Evolutionary conservation across 2,113 vertebrate species (phyloP), one percentile per base, ranked within the genome.

Genomic region (Protomyctophum bolini): DNA sequence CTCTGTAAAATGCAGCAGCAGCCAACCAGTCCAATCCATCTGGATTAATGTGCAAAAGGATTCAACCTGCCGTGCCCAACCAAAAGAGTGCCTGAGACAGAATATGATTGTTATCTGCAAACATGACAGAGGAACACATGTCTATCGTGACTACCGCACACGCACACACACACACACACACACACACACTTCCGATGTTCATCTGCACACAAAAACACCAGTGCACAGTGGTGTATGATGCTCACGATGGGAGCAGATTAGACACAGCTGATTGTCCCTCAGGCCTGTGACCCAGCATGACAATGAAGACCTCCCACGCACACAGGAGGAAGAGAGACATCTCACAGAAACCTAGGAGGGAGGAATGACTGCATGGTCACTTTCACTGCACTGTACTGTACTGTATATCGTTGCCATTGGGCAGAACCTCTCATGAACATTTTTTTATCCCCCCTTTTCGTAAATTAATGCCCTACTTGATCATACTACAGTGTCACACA

Each of bases 1-100:
- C 66, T 81, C 87, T 83, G 76, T 67, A 79, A 87, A 83, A 64
- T 80, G 11, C 54, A 52, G 68, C 74, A 82, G 80, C 61, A 21
- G 21, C 21, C 21, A 21, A 21, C 71, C 5, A 6, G 3, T 41
- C 3, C 33, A 3, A 76, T 71, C 73, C 73, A 68, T 80, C 73
- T 80, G 69, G 81, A 84, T 84, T 79, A 81, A 76, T 58, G 68
- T 66, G 72, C 70, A 66, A 70, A 76, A 60, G 50, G 70, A 73
- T 75, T 78, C 7, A 1, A 73, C 60, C 66, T 45, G 65, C 33
- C 33, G 21, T 21, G 21, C 33, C 33, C 33, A 41, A 41, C 33
- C 33, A 41, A 41, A 41, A 41, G 33, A 41, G 33, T 41, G 33
- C 33, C 33, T 21, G 52, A 49, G 46, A 11, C 58, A 47, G 46